Conservation (phyloP, 1,140 invertebrate genomes). For the Caenorhabditis tropicalis region DNA sequence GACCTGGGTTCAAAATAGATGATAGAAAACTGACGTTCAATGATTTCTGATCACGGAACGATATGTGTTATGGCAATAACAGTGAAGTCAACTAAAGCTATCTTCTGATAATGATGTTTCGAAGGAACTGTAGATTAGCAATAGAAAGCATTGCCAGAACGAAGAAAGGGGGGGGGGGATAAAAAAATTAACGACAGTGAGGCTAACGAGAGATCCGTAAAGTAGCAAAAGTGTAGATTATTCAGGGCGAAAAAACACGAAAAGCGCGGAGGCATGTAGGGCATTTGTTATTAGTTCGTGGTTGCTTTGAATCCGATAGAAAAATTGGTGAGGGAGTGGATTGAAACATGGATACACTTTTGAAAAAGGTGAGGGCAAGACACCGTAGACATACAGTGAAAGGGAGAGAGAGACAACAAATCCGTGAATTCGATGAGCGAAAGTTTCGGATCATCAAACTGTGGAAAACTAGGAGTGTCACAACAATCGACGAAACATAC, state of each 20-base stretch:
- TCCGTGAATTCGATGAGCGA: constrained; percentile 41
- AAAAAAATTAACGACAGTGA: not conserved
- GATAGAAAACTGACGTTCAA: not conserved
- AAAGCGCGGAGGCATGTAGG: constrained; percentile 33
- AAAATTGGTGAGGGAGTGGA: constrained; percentile 1
- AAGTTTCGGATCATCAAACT: constrained; percentile 42
- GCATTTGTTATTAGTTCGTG: constrained; percentile 39
- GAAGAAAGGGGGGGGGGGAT: too few relatives aligned
- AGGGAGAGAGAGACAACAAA: not conserved
- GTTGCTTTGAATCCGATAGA: constrained; percentile 25
- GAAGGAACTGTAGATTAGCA: not conserved
- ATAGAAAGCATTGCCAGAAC: not conserved
- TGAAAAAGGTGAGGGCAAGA: constrained; percentile 27
- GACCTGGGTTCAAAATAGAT: not conserved
- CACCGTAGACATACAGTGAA: constrained; percentile 13
- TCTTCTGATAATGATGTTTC: not conserved
- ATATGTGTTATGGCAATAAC: not conserved
- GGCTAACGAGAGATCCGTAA: not conserved
- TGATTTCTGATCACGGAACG: not conserved
- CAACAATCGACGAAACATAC: constrained; percentile 36
- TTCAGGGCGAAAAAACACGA: not conserved
- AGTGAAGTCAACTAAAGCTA: not conserved
- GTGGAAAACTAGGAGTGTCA: constrained; percentile 35
- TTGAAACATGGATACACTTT: constrained; percentile 40
- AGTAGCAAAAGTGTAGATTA: constrained; percentile 20